A percentile compares a stretch with the other conserved stretches of the same genome.
Evolutionary conservation across 2,113 vertebrate species (phyloP).

Genomic region (Natator depressus): DNA sequence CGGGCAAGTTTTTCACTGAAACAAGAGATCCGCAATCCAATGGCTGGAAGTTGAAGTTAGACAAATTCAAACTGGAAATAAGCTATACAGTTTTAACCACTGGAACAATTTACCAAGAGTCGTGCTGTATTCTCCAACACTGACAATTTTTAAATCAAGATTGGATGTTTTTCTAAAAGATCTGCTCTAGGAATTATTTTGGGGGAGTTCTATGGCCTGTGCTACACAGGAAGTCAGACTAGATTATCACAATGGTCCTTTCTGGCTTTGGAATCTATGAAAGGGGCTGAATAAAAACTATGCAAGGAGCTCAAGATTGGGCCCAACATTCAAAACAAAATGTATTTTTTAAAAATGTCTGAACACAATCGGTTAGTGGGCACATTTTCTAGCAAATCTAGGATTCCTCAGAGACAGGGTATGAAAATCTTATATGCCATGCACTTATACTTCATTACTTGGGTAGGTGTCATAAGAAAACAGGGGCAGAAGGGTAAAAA

Average conservation of each 20-base stretch:
- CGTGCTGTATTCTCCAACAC: no score
- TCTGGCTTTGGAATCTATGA: no score
- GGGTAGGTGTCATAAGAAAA: background rate
- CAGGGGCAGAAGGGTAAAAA: background rate
- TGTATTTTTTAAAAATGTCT: background rate
- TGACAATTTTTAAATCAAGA: no score
- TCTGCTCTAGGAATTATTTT: no score
- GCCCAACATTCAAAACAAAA: background rate
- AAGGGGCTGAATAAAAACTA: background rate
- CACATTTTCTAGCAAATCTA: background rate
- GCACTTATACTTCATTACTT: background rate
- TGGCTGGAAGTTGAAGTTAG: no score
- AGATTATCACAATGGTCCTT: no score
- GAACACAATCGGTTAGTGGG: background rate
- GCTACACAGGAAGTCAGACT: no score
- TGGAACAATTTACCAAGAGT: no score
- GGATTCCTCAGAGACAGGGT: background rate
- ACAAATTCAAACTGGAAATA: no score
- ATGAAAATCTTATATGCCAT: background rate
- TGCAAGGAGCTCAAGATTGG: background rate
- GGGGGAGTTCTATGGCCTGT: no score
- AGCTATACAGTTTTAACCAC: no score
- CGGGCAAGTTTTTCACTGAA: background rate
- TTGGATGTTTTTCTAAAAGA: no score
- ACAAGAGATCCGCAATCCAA: background rate